These are phyloP conservation scores for Delichon dasypus DNA, from an alignment of 2,797 vertebrate genomes.

Conservation along the genomic window DNA sequence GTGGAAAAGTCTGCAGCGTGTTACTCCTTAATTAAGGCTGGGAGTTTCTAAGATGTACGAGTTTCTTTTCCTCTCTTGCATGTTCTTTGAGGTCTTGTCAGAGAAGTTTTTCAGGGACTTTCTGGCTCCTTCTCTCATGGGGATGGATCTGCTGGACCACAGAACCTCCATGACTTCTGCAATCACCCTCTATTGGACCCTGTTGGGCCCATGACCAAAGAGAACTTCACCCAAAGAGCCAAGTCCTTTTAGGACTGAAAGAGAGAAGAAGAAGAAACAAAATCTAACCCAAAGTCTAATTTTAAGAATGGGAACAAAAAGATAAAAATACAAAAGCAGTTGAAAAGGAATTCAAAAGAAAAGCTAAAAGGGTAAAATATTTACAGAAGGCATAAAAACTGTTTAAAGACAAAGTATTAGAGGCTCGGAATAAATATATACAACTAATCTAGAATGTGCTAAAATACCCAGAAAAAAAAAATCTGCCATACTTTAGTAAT, in stretches of 20 bases:
- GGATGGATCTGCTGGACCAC: neutral
- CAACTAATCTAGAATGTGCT: slow-evolving; percentile 48
- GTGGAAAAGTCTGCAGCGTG: neutral
- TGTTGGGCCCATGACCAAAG: neutral
- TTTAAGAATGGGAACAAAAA: slow-evolving; percentile 57
- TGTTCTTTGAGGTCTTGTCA: neutral
- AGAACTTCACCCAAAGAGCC: neutral
- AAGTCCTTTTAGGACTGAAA: neutral
- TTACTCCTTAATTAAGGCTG: neutral
- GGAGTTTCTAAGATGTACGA: neutral
- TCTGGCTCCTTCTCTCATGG: neutral
- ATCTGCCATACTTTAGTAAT: slow-evolving; percentile 14
- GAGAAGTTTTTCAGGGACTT: neutral
- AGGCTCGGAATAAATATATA: slow-evolving; percentile 30
- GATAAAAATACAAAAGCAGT: slow-evolving; percentile 70
- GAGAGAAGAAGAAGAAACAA: neutral
- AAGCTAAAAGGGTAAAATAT: slow-evolving; percentile 68
- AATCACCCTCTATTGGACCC: neutral
- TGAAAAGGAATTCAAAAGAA: slow-evolving; percentile 74
- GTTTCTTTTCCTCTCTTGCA: neutral
- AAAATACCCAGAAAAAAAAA: slow-evolving; percentile 39
- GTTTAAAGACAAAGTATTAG: slow-evolving; percentile 62
- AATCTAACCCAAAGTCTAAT: neutral
- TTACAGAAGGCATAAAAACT: slow-evolving; percentile 52
- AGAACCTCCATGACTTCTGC: neutral